A percentile compares a stretch with the other conserved stretches of the same genome.
These are phyloP conservation scores for Squalus acanthias DNA, from an alignment of 2,797 vertebrate genomes.

Conservation along the genomic window DNA sequence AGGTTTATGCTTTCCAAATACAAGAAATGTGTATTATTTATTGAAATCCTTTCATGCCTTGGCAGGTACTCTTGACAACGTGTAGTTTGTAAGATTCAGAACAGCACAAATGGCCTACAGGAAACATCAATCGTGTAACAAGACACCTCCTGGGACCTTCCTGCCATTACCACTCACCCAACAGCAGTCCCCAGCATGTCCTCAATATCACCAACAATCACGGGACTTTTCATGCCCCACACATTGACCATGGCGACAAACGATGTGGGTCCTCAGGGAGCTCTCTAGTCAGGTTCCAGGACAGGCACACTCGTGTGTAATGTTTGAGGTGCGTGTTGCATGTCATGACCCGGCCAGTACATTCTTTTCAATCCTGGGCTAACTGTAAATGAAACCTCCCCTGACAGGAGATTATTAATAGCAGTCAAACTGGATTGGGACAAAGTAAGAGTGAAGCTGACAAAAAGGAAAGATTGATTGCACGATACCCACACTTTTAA, in stretches of 20 bases:
- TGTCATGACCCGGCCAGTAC: neutral
- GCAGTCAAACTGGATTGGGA: neutral
- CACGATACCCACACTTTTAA: neutral
- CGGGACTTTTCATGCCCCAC: neutral
- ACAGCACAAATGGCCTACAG: neutral
- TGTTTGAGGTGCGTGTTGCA: neutral
- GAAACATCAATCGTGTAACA: neutral
- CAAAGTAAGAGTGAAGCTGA: neutral
- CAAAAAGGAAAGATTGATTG: neutral
- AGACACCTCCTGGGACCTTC: neutral
- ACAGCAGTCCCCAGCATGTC: neutral
- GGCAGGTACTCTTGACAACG: neutral
- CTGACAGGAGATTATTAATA: neutral
- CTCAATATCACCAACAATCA: neutral
- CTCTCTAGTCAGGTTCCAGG: neutral
- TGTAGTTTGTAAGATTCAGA: neutral
- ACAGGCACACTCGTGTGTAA: neutral
- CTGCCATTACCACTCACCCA: neutral
- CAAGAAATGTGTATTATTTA: neutral
- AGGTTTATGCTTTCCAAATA: neutral
- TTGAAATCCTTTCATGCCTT: neutral
- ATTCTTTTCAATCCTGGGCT: neutral
- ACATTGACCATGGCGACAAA: neutral
- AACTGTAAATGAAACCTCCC: neutral
- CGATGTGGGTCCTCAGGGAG: neutral